phyloP scores from a whole-genome alignment of 2,888 invertebrate genomes.

The Lissonota sp. region DNA sequence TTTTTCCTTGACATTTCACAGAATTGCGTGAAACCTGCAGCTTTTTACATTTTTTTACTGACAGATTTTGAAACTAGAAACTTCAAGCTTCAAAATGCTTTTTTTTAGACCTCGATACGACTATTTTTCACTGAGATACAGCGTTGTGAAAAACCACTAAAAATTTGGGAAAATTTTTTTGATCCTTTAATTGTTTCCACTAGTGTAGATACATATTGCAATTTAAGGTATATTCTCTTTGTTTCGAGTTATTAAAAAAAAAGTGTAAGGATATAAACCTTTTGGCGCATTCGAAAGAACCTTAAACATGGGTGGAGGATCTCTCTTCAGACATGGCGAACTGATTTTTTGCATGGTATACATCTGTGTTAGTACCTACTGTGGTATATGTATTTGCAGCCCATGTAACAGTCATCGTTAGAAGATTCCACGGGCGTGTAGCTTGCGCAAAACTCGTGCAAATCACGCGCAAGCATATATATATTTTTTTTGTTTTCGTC shows the following conservation, averaged over 20 bases:
- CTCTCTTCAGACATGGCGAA: slow-evolving; percentile 3
- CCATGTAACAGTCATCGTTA: slow-evolving; percentile 76
- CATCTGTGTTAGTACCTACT: slow-evolving; percentile 1
- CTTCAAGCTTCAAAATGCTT: too few species aligned
- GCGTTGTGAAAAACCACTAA: too few species aligned
- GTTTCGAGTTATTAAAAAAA: slow-evolving; percentile 13
- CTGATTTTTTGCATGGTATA: slow-evolving; percentile 61
- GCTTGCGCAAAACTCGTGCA: slow-evolving; percentile 20
- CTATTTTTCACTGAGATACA: too few species aligned
- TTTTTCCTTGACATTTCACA: too few species aligned
- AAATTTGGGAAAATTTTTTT: too few species aligned
- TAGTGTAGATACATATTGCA: too few species aligned
- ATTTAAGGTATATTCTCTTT: slow-evolving; percentile 23
- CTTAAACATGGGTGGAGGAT: slow-evolving; percentile 82
- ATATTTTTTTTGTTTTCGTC: slow-evolving; percentile 43
- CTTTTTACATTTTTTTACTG: too few species aligned
- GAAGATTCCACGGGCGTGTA: slow-evolving; percentile 71
- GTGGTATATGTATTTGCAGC: slow-evolving; percentile 36
- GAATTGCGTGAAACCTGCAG: too few species aligned
- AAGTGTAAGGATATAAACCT: slow-evolving; percentile 16
- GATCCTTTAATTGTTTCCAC: too few species aligned
- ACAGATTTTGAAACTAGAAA: too few species aligned
- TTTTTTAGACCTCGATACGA: too few species aligned
- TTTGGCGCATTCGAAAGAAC: slow-evolving; percentile 70
- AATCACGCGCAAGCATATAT: slow-evolving; percentile 17